Evolutionary conservation across 2,888 invertebrate genomes (phyloP).

Genomic region (Phalera bucephala): DNA sequence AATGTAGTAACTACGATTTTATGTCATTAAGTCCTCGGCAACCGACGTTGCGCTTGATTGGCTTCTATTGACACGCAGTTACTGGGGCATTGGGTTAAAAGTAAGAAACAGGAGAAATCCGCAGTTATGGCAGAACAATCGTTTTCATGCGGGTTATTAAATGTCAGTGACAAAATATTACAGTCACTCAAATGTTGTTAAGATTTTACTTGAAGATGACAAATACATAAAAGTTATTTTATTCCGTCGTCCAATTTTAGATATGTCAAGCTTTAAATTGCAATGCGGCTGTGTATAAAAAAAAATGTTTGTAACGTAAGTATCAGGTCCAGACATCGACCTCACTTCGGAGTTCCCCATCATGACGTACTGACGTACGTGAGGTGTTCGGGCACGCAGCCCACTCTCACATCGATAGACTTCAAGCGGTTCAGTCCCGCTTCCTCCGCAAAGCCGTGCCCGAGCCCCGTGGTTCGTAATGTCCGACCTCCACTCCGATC

Average conservation of each 20-base stretch:
- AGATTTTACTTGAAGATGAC: not conserved
- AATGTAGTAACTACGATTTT: constrained; percentile 17
- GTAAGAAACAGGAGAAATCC: constrained; percentile 10
- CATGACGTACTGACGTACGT: no score
- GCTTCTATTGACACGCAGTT: constrained; percentile 41
- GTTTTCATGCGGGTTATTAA: not conserved
- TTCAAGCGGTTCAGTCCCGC: no score
- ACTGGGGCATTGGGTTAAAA: constrained; percentile 33
- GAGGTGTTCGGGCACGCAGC: no score
- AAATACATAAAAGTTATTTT: no score
- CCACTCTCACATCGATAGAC: no score
- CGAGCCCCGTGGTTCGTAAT: no score
- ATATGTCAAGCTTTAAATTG: not conserved
- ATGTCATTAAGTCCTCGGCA: constrained; percentile 28
- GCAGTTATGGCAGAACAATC: not conserved
- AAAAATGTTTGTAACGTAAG: not conserved
- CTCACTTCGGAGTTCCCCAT: not conserved
- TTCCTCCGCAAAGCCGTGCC: no score
- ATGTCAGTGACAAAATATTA: not conserved
- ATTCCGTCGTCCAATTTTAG: no score
- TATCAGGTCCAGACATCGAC: constrained; percentile 1
- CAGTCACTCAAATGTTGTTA: not conserved
- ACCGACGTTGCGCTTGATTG: constrained; percentile 34
- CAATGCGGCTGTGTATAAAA: not conserved
- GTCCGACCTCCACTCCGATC: no score